Evolutionary conservation across 2,797 vertebrate species (phyloP), one percentile per base, ranked within the genome.

Genomic region (Urosaurus nigricauda): DNA sequence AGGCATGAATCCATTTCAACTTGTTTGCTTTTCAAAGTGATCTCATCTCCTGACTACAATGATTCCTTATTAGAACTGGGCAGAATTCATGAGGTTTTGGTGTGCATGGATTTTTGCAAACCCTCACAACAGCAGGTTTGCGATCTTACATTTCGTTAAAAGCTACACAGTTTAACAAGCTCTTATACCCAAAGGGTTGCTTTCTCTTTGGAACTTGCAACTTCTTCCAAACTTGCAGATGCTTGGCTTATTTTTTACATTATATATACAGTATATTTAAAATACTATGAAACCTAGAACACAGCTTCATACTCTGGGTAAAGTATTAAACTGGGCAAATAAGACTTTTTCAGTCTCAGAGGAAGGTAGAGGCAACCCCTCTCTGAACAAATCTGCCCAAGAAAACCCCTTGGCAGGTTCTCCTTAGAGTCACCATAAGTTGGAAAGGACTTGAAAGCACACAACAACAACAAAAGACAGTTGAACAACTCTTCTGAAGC

Each of bases 11-110:
- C 88, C 79, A 81, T 86, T 83, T 60, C 89, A 87, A 89, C 65
- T 81, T 2, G 87, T 91, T 88, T 83, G 47, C 63, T 90, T 94
- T 91, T 90, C 90, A 53, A 86, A 93, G 83, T 80, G 74, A 91
- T 80, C 60, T 93, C 89, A 93, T 86, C 84, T 83, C 70, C 79
- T 79, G 73, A 68, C 85, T 91, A 90, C 89, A 92, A 29, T 1
- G 40, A 88, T 14, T 77, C 79, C 88, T 87, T 88, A 24, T 74
- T 63, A 87, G 79, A 89, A 37, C 63, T 37, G 56, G 35, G n/a
- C 9, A n/a, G 51, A 87, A 81, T 58, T 85, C 43, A 19, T 14
- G 3, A 35, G 1, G 47, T 91, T 81, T 94, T 70, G 21, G 51
- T 71, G 92, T 47, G 87, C 24, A 37, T 0, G 13, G 65, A 35